phyloP scores from a whole-genome alignment of 2,113 vertebrate species.

The Malaclemys terrapin region DNA sequence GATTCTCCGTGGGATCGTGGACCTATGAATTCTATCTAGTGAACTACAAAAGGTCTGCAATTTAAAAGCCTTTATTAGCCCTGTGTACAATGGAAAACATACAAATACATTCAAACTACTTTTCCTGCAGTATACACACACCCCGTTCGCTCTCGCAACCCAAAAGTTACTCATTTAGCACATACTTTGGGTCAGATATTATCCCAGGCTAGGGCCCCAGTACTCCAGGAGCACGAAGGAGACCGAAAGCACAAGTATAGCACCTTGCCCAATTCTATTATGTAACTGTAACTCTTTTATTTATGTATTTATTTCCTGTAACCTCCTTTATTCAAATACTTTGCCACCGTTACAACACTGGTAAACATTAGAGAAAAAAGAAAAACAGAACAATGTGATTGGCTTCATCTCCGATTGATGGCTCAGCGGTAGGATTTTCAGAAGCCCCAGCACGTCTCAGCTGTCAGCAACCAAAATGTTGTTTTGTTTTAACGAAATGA shows the following conservation, averaged over 20 bases:
- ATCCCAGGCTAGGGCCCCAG: background rate
- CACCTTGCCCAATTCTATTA: background rate
- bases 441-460: background rate
- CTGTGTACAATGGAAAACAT: background rate
- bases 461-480: background rate
- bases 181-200: background rate
- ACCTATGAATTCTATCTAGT: background rate
- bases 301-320: too few relatives aligned
- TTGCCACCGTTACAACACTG: fast-evolving
- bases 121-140: background rate
- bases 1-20: background rate
- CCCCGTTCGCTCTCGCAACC: background rate
- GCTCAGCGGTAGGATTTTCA: fast-evolving
- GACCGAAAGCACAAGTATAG: background rate
- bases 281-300: background rate
- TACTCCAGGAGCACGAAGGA: background rate
- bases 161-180: background rate
- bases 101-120: background rate
- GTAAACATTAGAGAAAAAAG: background rate
- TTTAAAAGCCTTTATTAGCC: background rate
- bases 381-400: fast-evolving
- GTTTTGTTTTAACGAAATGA: background rate
- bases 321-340: background rate
- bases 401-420: fast-evolving
- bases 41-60: background rate